These are phyloP conservation scores for Aleiodes testaceus DNA, from an alignment of 2,888 invertebrate genomes.

Conservation along the genomic window DNA sequence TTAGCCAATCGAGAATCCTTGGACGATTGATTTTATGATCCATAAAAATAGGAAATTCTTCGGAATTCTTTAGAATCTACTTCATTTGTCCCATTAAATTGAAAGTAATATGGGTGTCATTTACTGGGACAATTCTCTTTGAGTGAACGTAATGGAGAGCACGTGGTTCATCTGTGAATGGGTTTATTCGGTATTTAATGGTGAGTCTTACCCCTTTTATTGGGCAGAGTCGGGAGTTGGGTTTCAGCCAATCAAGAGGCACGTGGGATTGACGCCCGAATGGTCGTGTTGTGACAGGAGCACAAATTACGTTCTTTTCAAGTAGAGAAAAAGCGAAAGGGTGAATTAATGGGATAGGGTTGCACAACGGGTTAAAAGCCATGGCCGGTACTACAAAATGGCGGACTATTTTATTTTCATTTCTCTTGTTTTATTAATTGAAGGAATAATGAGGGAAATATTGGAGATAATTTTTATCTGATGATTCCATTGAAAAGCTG, in stretches of 20 bases:
- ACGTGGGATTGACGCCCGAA: conserved; percentile 64
- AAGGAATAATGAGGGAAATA: too few species aligned
- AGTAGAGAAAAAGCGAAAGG: background rate
- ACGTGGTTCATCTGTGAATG: background rate
- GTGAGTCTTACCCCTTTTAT: background rate
- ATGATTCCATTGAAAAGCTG: too few species aligned
- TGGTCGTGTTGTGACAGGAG: conserved; percentile 67
- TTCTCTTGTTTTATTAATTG: background rate
- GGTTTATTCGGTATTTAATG: conserved; percentile 8
- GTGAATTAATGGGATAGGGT: conserved; percentile 30
- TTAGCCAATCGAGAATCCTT: conserved; percentile 62
- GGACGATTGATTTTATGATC: conserved; percentile 62
- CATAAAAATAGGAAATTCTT: conserved; percentile 57
- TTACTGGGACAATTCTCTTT: background rate
- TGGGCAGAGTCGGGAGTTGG: background rate
- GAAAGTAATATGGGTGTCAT: background rate
- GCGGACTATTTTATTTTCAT: background rate
- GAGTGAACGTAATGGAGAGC: background rate
- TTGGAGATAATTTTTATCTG: too few species aligned
- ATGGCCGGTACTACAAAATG: conserved; percentile 8
- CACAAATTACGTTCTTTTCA: conserved; percentile 53
- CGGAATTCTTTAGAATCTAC: background rate
- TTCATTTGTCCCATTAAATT: conserved; percentile 8
- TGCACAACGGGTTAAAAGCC: conserved; percentile 9
- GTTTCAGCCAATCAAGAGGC: conserved; percentile 31